Base-by-base conservation (phyloP, 2,113 vertebrate species). In the Labeo rohita region DNA sequence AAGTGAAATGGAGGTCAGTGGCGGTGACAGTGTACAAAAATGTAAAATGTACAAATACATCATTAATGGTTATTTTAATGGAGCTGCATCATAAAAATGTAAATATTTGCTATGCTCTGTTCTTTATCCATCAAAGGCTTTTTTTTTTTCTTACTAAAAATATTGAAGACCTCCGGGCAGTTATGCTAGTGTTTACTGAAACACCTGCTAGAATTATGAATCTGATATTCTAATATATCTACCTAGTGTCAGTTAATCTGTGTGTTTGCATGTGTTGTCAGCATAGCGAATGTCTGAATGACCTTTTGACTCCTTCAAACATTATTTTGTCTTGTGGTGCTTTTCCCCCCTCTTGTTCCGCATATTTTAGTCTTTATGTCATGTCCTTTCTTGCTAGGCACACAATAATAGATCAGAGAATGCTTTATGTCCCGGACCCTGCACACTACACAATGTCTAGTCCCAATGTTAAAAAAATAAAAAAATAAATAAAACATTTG, bases 291-390 rank as follows among this genome's bases (percentile, higher is more conserved):
- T 39, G 43, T 47, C 76, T 61, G 77, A 34, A 3, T 34, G 68
- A 86, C 82, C 36, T 86, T 74, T 73, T 78, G 50, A 47, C 45
- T 76, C n/a, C 56, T 54, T 34, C 1, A 45, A 70, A 68, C 15
- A 56, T 73, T 78, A 21, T 87, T 56, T 79, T 50, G 76, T 76
- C n/a, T 80, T 36, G 28, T 16, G 0, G 76, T 79, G 23, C 15
- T 79, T 28, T 43, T 36, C 9, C n/a, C 21, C 34, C 13, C n/a
- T 73, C 63, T 59, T 52, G 8, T 86, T 87, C 61, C 47, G 59
- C 82, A 39, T 76, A 52, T 84, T 75, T 89, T 21, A 21, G 23
- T 21, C 12, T 65, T 84, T 77, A 87, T 23, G 28, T 87, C 85
- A 85, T 82, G 75, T 82, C 70, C 78, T 82, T 47, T 77, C 21